These are phyloP conservation scores for Megaustenia siamemsis DNA, from an alignment of 2,888 invertebrate genomes.

Conservation along the genomic window DNA sequence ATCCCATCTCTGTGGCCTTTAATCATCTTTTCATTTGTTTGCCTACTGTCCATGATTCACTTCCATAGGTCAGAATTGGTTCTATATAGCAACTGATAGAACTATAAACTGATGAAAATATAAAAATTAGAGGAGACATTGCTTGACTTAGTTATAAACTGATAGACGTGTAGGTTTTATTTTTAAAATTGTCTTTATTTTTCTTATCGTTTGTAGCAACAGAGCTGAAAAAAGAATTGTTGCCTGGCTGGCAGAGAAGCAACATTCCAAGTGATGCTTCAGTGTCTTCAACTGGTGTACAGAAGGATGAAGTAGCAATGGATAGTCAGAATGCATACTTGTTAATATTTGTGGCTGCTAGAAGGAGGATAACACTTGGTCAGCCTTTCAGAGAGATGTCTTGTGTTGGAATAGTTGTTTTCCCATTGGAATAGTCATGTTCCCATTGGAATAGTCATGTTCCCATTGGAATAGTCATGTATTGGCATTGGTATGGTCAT, in stretches of 20 bases:
- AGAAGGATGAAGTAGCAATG: not conserved
- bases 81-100: not conserved
- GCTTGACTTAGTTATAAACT: no score
- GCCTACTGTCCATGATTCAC: no score
- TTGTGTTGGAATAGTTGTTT: no score
- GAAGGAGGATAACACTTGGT: not conserved
- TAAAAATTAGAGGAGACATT: not conserved
- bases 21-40: no score
- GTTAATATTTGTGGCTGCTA: not conserved
- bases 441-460: no score
- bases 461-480: no score
- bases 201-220: conserved; percentile 83
- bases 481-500: no score
- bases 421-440: no score
- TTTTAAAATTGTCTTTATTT: not conserved
- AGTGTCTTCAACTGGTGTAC: no score
- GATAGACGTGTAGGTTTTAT: not conserved
- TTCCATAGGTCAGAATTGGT: not conserved
- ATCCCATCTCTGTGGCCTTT: no score
- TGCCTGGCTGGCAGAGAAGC: conserved; percentile 91
- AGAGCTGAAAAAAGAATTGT: conserved; percentile 92
- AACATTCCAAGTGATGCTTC: conserved; percentile 32
- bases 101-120: not conserved
- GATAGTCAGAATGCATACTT: not conserved
- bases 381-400: no score